Evolutionary conservation across 2,113 vertebrate genomes (phyloP), one percentile per base, ranked within the genome.

Genomic region (Sitta europaea): DNA sequence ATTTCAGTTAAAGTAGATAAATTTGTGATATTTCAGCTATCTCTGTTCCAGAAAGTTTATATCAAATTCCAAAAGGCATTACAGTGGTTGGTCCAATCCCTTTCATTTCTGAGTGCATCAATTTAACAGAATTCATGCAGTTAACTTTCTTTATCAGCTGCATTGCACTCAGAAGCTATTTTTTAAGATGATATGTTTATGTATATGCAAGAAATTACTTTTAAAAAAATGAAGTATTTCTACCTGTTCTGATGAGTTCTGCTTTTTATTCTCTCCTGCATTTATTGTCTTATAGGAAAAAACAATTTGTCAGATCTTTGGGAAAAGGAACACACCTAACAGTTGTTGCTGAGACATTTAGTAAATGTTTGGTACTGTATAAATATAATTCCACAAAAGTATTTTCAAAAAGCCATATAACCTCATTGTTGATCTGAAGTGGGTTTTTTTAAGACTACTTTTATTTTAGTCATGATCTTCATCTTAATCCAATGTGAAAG

Each of bases 251-350:
- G 51, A 89, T 92, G 55, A 81, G 22, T 91, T 91, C 91, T 87
- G 80, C 76, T 75, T 81, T 96, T 75, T 87, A 24, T 89, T 95
- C 36, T 95, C 68, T 81, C 61, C 77, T 93, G 48, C 68, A 63
- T 72, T 91, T 89, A 63, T 18, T 91, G 63, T 96, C 70, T 77
- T 78, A 51, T 59, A 91, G 87, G 68, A 89, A 87, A 91, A 94
- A 95, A 51, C 31, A 66, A 29, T 81, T 91, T 92, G 19, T 94
- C 61, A 95, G 73, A 80, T 94, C 65, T 92, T 87, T 92, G 84
- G 73, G 73, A 63, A 90, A 74, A 90, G 51, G 90, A 95, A 62
- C 68, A 78, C 35, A 54, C 23, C 51, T 63, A 93, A 67, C 51
- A 11, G 4, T 84, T 89, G 55, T 92, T 91, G 53, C 90, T 93